Evolutionary conservation across 2,797 vertebrate genomes (phyloP).

Genomic region (Gallinago nigripennis): DNA sequence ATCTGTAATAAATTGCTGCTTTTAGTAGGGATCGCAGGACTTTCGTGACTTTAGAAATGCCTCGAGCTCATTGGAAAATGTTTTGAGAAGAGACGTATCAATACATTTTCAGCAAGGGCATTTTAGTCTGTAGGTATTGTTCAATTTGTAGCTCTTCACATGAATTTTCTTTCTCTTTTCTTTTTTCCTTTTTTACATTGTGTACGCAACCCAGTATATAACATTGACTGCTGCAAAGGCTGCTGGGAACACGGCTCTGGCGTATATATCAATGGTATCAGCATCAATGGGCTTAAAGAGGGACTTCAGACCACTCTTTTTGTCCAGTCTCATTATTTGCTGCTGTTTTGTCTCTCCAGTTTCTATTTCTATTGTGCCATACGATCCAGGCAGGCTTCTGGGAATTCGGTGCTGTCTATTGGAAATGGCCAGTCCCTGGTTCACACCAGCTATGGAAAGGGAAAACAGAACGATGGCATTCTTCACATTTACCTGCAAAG

Average conservation of each 20-base stretch:
- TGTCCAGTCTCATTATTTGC: constrained; percentile 61
- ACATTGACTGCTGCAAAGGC: constrained; percentile 96
- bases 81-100: neutral
- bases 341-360: constrained; percentile 72
- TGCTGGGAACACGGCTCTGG: constrained; percentile 93
- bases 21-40: neutral
- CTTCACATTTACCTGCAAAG: constrained; percentile 88
- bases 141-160: neutral
- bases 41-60: neutral
- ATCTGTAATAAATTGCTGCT: neutral
- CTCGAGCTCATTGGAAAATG: neutral
- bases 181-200: constrained; percentile 81
- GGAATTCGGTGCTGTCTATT: constrained; percentile 81
- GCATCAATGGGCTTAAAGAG: constrained; percentile 94
- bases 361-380: constrained; percentile 82
- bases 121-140: neutral
- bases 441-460: constrained; percentile 92
- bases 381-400: constrained; percentile 77
- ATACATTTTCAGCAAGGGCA: neutral
- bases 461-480: constrained; percentile 96
- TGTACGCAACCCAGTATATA: constrained; percentile 97
- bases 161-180: neutral
- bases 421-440: constrained; percentile 87
- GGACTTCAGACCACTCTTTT: constrained; percentile 86
- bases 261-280: constrained; percentile 96